Conservation (phyloP, 2,888 invertebrate genomes). For the Herminia tarsipennalis region DNA sequence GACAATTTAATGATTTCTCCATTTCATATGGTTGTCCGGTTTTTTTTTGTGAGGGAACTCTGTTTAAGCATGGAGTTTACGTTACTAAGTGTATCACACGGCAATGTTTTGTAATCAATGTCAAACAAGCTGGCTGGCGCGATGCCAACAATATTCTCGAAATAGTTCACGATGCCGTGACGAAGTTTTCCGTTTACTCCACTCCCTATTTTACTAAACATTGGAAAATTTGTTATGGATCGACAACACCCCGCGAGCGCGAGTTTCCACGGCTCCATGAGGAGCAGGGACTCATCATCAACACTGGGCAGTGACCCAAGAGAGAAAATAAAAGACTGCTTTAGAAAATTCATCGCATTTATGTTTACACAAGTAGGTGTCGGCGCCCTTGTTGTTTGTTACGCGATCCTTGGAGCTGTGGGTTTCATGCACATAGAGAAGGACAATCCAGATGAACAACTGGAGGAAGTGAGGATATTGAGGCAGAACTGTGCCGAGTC, state of each 20-base stretch:
- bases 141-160: constrained; percentile 67
- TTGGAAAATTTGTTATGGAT: constrained; percentile 58
- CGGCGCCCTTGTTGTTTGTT: constrained; percentile 94
- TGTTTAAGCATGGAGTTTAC: too few relatives aligned
- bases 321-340: constrained; percentile 93
- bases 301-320: constrained; percentile 88
- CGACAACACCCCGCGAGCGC: constrained; percentile 67
- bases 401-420: constrained; percentile 94
- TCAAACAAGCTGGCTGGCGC: constrained; percentile 60
- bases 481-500: constrained; percentile 86
- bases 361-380: constrained; percentile 98
- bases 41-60: too few relatives aligned
- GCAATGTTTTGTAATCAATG: constrained; percentile 65
- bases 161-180: constrained; percentile 63
- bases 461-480: constrained; percentile 79
- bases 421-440: constrained; percentile 92
- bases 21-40: too few relatives aligned
- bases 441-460: constrained; percentile 81
- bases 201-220: constrained; percentile 37
- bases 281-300: constrained; percentile 88
- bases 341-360: constrained; percentile 93
- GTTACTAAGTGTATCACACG: constrained; percentile 16
- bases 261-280: constrained; percentile 85
- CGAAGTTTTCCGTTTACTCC: constrained; percentile 45
- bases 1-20: too few relatives aligned